Conservation (phyloP, 2,113 vertebrate genomes). For the Microtus oregoni region DNA sequence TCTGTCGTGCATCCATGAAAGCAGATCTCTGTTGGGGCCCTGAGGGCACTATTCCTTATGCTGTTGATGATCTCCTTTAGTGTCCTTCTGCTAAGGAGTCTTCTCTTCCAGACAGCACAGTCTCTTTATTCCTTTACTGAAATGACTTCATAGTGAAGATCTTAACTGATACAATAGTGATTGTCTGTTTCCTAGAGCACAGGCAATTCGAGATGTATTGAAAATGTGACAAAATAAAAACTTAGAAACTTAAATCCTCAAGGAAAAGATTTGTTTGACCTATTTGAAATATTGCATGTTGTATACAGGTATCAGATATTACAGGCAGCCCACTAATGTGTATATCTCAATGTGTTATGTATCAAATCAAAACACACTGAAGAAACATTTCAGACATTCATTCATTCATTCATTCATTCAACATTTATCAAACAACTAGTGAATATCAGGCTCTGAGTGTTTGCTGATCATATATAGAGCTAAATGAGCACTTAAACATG, state of each 20-base stretch:
- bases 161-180: constrained; percentile 11
- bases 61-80: not conserved
- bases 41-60: not conserved
- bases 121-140: constrained; percentile 1
- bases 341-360: not conserved
- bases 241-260: not conserved
- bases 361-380: not conserved
- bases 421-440: not conserved
- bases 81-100: constrained; percentile 1
- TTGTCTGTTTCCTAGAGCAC: not conserved
- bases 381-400: not conserved
- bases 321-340: not conserved
- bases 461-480: not conserved
- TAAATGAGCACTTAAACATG: not conserved
- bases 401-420: not conserved
- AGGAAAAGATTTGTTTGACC: not conserved
- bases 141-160: not conserved
- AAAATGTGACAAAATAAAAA: constrained; percentile 19
- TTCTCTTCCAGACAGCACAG: not conserved
- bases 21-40: not conserved
- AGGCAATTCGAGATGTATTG: constrained; percentile 6
- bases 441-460: not conserved
- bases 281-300: not conserved
- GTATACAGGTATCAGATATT: not conserved
- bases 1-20: not conserved